phyloP scores from a whole-genome alignment of 2,113 vertebrate genomes.

The Mola mola region DNA sequence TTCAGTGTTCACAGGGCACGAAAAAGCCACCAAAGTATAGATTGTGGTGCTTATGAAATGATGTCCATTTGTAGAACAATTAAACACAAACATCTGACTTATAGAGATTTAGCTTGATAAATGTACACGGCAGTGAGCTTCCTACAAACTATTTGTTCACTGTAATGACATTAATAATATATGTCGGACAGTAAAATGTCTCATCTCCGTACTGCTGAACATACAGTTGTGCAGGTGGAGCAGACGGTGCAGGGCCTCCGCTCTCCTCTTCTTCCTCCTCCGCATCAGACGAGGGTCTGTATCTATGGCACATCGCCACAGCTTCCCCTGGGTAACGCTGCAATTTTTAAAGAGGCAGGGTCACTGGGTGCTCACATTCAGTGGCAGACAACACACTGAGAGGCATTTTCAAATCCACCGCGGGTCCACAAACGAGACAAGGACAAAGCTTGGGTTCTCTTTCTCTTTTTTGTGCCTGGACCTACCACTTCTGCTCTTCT shows the following conservation, averaged over 20 bases:
- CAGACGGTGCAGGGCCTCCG: conserved; percentile 53
- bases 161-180: conserved; percentile 14
- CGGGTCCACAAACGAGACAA: conserved; percentile 10
- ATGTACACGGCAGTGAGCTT: conserved; percentile 50
- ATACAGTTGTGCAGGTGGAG: conserved; percentile 53
- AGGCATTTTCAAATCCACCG: conserved; percentile 3
- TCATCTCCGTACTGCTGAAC: conserved; percentile 37
- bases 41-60: conserved; percentile 41
- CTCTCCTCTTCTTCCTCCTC: conserved; percentile 45
- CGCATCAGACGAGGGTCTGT: conserved; percentile 60
- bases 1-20: conserved; percentile 45
- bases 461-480: conserved; percentile 10
- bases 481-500: conserved; percentile 15
- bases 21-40: conserved; percentile 55
- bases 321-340: conserved; percentile 69
- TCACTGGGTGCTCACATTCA: conserved; percentile 55
- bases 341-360: conserved; percentile 77
- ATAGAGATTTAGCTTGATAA: conserved; percentile 21
- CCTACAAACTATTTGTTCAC: conserved; percentile 6
- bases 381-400: conserved; percentile 43
- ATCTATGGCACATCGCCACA: conserved; percentile 72
- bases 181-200: conserved; percentile 13
- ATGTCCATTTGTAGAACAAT: conserved; percentile 26
- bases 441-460: conserved; percentile 9
- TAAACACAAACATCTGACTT: conserved; percentile 15